Base-by-base conservation (phyloP, 2,888 invertebrate species). In the Parasteatoda lunata region DNA sequence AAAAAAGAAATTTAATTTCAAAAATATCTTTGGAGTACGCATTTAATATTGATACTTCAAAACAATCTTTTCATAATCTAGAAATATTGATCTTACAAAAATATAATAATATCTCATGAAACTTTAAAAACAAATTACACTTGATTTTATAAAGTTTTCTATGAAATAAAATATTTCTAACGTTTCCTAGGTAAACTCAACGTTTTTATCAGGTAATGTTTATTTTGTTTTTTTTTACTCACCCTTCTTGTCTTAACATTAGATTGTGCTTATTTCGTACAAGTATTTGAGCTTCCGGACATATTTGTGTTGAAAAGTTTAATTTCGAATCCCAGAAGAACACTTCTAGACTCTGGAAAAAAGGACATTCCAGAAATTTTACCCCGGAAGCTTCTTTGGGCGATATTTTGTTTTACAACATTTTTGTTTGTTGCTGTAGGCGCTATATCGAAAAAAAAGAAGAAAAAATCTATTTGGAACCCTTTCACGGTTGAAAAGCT, bases 341-440 rank as follows among this genome's bases (percentile, higher is more conserved):
- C 13, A 7, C 45, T 54, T 59, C 2, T 59, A 59, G 59, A 59
- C n/a, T 49, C 30, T n/a, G 11, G 51, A 72, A 71, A 51, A 72
- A 70, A 72, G 13, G 72, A 72, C 72, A 72, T 72, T 72, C 49
- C 52, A 51, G 72, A 54, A 76, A 52, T 66, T 77, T 69, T 52
- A 68, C 54, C 54, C 54, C 15, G 48, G 47, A 48, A 48, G 48
- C 49, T 48, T 64, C 64, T 64, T 13, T 8, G 49, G 65, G 66
- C 77, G 45, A 45, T 77, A 69, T 77, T 77, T 77, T 77, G 68
- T 77, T 77, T 68, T 68, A 77, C 77, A 69, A 54, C 68, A 77
- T 54, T 70, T 73, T 73, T 73, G 54, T 73, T 73, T 13, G 45
- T 6, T 7, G 5, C 11, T n/a, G 59, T n/a, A 59, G n/a, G 9